Evolutionary conservation across 2,888 invertebrate species (phyloP), one percentile per base, ranked within the genome.

Genomic region (Leucophora obtusa): DNA sequence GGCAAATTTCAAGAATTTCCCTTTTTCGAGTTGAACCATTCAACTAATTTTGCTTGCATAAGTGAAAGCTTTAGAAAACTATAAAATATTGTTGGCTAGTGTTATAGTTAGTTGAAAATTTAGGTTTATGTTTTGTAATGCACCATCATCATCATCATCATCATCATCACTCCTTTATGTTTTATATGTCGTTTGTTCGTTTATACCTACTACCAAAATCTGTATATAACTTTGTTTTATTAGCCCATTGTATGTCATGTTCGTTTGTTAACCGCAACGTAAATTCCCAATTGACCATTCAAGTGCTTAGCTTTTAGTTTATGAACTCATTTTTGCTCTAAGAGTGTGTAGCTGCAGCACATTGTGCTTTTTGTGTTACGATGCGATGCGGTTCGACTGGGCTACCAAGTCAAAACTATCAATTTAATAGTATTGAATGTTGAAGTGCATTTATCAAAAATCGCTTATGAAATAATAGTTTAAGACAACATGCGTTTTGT

Each of bases 401-500:
- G 66, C 79, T 56, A 71, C 63, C 59, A 60, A 58, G 69, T 74
- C 77, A 72, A 6, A 83, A 65, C 76, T 76, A 82, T 84, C 83
- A 83, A 83, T 82, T 83, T 83, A 83, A 82, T 83, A 75, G 81
- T 74, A 74, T 21, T 24, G 70, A 62, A 77, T 79, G 60, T 59
- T 83, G 83, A 83, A 84, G 84, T 84, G 83, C 82, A 84, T 84
- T 84, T 83, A 84, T 84, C 84, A 84, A 84, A 84, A 84, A 83
- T 83, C 78, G 81, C 71, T 80, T 83, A 84, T 83, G 83, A 84
- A 84, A 84, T 83, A 84, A 84, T 84, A 84, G 82, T 83, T 83
- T 74, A 76, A 66, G 77, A 81, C 81, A 81, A 77, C 81, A 73
- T 81, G 76, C 76, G 76, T 81, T 65, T 65, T 60, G 53, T 60